Percentiles rank a stretch among this genome's conserved stretches.
Evolutionary conservation across 2,113 vertebrate genomes (phyloP).

Genomic region (Alligator sinensis): DNA sequence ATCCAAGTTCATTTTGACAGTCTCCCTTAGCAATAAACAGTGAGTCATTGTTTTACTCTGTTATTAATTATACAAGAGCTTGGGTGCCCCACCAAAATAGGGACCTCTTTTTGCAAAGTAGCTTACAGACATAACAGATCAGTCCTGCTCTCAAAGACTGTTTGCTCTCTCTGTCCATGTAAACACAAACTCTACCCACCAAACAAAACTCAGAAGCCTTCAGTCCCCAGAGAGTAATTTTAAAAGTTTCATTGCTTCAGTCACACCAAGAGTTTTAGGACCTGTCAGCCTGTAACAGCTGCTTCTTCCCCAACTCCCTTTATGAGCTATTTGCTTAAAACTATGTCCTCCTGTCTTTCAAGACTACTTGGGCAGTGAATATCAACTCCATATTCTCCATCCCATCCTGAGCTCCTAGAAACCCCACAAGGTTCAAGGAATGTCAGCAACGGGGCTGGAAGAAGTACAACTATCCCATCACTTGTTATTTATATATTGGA

Average conservation of each 20-base stretch:
- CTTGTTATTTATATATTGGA: too few relatives aligned
- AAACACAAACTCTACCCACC: neutral
- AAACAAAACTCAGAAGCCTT: neutral
- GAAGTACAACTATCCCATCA: too few relatives aligned
- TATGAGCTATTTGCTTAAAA: too few relatives aligned
- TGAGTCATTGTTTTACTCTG: neutral
- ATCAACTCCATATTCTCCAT: too few relatives aligned
- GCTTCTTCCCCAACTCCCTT: neutral
- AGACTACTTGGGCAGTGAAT: neutral
- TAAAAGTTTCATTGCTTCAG: neutral
- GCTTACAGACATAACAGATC: neutral
- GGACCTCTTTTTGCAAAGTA: neutral
- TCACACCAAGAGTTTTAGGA: neutral
- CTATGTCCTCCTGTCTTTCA: too few relatives aligned
- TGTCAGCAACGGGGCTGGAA: too few relatives aligned
- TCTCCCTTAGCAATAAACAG: neutral
- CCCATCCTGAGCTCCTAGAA: too few relatives aligned
- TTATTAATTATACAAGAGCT: neutral
- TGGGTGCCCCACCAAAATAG: neutral
- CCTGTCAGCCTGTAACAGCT: neutral
- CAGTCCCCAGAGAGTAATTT: neutral
- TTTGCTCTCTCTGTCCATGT: neutral
- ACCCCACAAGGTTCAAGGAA: too few relatives aligned
- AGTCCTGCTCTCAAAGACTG: neutral
- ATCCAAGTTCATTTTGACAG: neutral